These are phyloP conservation scores for Drosophila siamana DNA, from an alignment of 2,888 invertebrate genomes.

Conservation along the genomic window DNA sequence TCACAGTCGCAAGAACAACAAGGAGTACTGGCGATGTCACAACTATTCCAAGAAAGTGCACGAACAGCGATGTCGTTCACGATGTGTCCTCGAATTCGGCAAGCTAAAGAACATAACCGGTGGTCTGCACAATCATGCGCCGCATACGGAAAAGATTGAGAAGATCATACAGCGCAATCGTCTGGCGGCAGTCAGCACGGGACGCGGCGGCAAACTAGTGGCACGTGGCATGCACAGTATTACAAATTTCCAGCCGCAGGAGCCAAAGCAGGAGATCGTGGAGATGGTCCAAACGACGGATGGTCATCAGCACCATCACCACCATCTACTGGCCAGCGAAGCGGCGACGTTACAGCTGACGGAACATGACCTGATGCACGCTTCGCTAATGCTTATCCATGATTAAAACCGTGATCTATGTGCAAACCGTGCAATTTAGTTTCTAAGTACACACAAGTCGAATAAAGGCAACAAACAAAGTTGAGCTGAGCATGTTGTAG, in stretches of 20 bases:
- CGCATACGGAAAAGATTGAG: conserved; percentile 85
- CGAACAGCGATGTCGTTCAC: conserved; percentile 84
- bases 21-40: conserved; percentile 85
- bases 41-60: conserved; percentile 85
- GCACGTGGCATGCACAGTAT: conserved; percentile 51
- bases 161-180: conserved; percentile 84
- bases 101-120: conserved; percentile 84
- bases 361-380: conserved; percentile 73
- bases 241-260: conserved; percentile 46
- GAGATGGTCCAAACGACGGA: conserved; percentile 29
- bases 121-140: conserved; percentile 84
- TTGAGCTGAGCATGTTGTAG: conserved; percentile 15
- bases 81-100: conserved; percentile 85
- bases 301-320: conserved; percentile 38
- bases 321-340: conserved; percentile 42
- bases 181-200: conserved; percentile 56
- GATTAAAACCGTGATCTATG: conserved; percentile 46
- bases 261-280: conserved; percentile 35
- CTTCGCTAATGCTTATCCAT: conserved; percentile 74
- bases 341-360: conserved; percentile 59
- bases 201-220: conserved; percentile 48
- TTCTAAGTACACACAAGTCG: conserved; percentile 45
- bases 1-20: conserved; percentile 85
- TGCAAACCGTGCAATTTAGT: conserved; percentile 66
- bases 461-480: conserved; percentile 41